Base-by-base conservation (phyloP, 2,888 invertebrate species). In the Leuctra nigra region DNA sequence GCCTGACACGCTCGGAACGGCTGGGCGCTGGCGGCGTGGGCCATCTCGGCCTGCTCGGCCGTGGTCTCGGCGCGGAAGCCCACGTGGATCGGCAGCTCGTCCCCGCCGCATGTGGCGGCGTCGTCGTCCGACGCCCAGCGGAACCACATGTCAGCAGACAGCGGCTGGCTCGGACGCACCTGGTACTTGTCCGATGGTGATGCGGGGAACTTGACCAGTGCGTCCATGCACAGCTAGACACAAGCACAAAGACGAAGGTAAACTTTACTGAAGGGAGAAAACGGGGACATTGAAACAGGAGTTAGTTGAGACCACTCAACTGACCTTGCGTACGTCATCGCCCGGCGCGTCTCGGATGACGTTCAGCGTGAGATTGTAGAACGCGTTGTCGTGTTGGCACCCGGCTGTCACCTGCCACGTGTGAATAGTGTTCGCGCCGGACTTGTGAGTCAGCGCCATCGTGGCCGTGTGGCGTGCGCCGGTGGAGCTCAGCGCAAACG, bases 61-160 rank as follows among this genome's bases (percentile, higher is more conserved):
- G 65, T 60, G 2, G 63, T 61, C 38, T 63, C 63, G 39, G 62
- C 63, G 9, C 62, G 61, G 46, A 64, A 63, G 2, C 65, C 65
- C 66, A 29, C 48, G 1, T 9, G 11, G 14, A 48, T 4, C 14
- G 48, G 48, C 29, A 48, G 33, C 29, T 48, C 14, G 11, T 48
- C 48, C 4, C 48, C 48, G 4, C 33, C 48, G 33, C 48, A 48
- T 4, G 16, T n/a, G 9, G 7, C 29, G 7, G 25, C 11, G 4
- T 33, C 48, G 9, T 29, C 48, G 6, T 4, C 7, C 18, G 48
- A 9, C 14, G 48, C 25, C 48, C 48, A 48, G 9, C 29, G 25
- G 29, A 48, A 29, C 9, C 6, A 16, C 14, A 33, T 20, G n/a
- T 48, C 48, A 1, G 29, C 48, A 13, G 48, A 29, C 25, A 48